These are phyloP conservation scores for Drosophila anomalata DNA, from an alignment of 2,888 invertebrate species.

Conservation along the genomic window DNA sequence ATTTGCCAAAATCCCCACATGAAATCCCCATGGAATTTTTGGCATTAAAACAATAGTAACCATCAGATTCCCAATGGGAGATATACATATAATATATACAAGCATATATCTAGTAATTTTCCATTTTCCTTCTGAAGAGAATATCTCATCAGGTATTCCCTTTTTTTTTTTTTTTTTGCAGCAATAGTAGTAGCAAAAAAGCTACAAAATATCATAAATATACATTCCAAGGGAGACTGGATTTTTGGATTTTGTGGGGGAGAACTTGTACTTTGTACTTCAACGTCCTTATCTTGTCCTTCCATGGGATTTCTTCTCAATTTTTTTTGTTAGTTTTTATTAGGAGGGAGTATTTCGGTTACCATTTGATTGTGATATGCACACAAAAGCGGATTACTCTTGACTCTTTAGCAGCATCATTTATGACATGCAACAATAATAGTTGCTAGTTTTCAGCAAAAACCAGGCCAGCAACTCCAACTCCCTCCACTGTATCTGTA, in stretches of 20 bases:
- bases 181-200: background rate
- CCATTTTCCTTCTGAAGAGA: background rate
- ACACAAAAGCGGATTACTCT: constrained; percentile 79
- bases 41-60: background rate
- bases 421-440: constrained; percentile 70
- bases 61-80: background rate
- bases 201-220: constrained; percentile 6
- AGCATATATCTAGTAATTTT: background rate
- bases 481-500: background rate
- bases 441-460: background rate
- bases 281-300: background rate
- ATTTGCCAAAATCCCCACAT: background rate
- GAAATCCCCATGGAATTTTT: background rate
- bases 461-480: background rate
- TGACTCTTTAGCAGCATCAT: constrained; percentile 74
- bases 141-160: constrained; percentile 18
- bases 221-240: no score
- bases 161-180: background rate
- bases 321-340: no score
- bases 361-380: constrained; percentile 76
- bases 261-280: background rate
- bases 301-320: background rate
- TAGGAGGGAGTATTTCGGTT: constrained; percentile 5
- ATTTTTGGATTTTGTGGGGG: background rate
- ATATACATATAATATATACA: background rate